phyloP scores from a whole-genome alignment of 2,797 vertebrate species.

The Fistularia commersonii region DNA sequence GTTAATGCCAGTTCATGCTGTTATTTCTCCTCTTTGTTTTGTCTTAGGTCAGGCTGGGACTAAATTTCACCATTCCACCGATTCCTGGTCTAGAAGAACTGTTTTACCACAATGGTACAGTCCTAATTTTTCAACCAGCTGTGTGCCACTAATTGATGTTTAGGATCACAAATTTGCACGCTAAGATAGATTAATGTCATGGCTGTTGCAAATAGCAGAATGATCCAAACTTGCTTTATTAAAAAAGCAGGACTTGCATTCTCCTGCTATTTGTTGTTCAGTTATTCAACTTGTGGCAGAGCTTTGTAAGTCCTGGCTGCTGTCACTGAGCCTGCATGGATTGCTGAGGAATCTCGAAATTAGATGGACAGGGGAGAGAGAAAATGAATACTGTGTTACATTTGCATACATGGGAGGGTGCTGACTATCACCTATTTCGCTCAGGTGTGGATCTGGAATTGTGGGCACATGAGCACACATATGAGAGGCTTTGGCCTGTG shows the following conservation, averaged over 20 bases:
- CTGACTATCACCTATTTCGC: slow-evolving; percentile 13
- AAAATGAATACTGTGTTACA: slow-evolving; percentile 5
- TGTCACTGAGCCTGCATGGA: slow-evolving; percentile 27
- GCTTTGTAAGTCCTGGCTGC: slow-evolving; percentile 18
- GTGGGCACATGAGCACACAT: slow-evolving; percentile 90
- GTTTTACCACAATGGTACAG: slow-evolving; percentile 72
- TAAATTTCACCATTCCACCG: slow-evolving; percentile 66
- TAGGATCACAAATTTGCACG: slow-evolving; percentile 39
- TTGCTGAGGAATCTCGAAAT: slow-evolving; percentile 20
- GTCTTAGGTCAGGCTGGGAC: slow-evolving; percentile 72
- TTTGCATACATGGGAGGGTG: not conserved
- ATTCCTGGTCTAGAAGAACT: slow-evolving; percentile 79
- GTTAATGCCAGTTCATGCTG: slow-evolving; percentile 17
- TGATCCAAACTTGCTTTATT: slow-evolving; percentile 45
- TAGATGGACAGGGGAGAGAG: slow-evolving; percentile 21
- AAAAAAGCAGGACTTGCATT: slow-evolving; percentile 42
- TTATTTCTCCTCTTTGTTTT: slow-evolving; percentile 32
- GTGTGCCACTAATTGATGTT: slow-evolving; percentile 38
- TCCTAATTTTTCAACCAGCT: slow-evolving; percentile 30
- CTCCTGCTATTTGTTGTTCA: slow-evolving; percentile 47
- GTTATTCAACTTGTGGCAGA: slow-evolving; percentile 19
- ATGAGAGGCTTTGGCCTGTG: slow-evolving; percentile 87
- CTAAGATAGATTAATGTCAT: slow-evolving; percentile 37
- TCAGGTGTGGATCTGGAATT: slow-evolving; percentile 86
- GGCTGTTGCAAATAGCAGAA: slow-evolving; percentile 21